Evolutionary conservation across 1,140 invertebrate genomes (phyloP).

Genomic region (Latrodectus geometricus): DNA sequence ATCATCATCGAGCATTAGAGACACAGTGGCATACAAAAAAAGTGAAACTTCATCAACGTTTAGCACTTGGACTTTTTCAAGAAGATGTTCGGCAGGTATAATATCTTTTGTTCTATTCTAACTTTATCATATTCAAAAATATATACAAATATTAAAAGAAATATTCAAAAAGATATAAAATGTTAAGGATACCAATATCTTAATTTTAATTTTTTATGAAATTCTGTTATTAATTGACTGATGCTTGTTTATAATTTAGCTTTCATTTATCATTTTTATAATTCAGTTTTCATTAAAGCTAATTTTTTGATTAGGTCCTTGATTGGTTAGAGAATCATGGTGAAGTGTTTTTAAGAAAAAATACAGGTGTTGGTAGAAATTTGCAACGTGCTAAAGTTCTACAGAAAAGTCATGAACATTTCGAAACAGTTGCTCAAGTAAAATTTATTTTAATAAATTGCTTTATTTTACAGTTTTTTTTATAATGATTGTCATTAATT

Average conservation of each 20-base stretch:
- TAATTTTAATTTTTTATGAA: no score
- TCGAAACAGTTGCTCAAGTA: slow-evolving; percentile 97
- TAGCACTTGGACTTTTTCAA: slow-evolving; percentile 77
- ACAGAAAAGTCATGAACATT: slow-evolving; percentile 98
- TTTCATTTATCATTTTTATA: no score
- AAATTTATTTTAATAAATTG: slow-evolving; percentile 63
- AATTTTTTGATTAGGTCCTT: slow-evolving; percentile 4
- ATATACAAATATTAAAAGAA: neutral
- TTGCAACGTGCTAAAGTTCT: slow-evolving; percentile 92
- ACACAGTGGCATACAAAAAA: slow-evolving; percentile 94
- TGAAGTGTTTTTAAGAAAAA: slow-evolving; percentile 97
- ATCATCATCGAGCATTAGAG: slow-evolving; percentile 91
- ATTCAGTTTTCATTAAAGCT: no score
- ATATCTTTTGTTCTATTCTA: slow-evolving; percentile 38
- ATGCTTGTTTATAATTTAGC: no score
- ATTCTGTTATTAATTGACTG: no score
- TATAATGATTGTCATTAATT: neutral
- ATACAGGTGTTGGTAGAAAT: slow-evolving; percentile 94
- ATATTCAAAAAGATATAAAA: no score
- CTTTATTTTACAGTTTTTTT: neutral
- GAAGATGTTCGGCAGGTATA: slow-evolving; percentile 65
- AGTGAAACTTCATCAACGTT: slow-evolving; percentile 91
- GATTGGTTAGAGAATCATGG: slow-evolving; percentile 88
- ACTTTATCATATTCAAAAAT: neutral
- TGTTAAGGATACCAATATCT: no score